A percentile compares a stretch with the other conserved stretches of the same genome.
Conservation (phyloP, 2,888 invertebrate genomes). For the Phyllotreta striolata region DNA sequence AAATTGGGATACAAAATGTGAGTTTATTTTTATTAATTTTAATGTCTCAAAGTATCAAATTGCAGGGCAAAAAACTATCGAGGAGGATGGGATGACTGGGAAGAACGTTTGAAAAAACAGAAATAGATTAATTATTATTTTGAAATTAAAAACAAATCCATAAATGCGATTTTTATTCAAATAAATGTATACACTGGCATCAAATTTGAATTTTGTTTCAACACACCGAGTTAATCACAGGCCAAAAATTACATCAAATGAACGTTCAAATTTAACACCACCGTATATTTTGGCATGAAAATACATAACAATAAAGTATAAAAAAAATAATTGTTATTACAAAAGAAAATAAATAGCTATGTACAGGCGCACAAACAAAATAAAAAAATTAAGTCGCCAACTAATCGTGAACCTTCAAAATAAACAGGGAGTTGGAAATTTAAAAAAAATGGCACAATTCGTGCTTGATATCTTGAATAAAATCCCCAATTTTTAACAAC, state of each 20-base stretch:
- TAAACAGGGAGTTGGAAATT: constrained; percentile 16
- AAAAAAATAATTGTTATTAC: constrained; percentile 49
- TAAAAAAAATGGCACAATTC: neutral
- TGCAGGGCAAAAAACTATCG: constrained; percentile 22
- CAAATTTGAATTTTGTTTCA: neutral
- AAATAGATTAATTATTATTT: neutral
- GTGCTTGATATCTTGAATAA: no score
- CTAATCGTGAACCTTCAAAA: constrained; percentile 32
- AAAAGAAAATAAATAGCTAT: constrained; percentile 56
- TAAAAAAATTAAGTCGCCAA: constrained; percentile 43
- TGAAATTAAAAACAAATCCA: neutral
- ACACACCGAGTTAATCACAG: neutral
- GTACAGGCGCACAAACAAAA: constrained; percentile 49
- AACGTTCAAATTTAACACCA: constrained; percentile 18
- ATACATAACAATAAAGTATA: constrained; percentile 48
- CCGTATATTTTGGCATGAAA: constrained; percentile 35
- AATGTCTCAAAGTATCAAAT: neutral
- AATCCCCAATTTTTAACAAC: constrained; percentile 33
- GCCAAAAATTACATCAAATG: neutral
- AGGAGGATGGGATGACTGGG: constrained; percentile 31
- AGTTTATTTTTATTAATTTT: neutral
- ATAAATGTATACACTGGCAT: constrained; percentile 36
- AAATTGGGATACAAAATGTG: constrained; percentile 70
- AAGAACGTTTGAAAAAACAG: constrained; percentile 26
- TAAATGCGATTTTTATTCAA: constrained; percentile 36